Evolutionary conservation across 1,140 invertebrate genomes (phyloP).

Genomic region (Bombus impatiens): DNA sequence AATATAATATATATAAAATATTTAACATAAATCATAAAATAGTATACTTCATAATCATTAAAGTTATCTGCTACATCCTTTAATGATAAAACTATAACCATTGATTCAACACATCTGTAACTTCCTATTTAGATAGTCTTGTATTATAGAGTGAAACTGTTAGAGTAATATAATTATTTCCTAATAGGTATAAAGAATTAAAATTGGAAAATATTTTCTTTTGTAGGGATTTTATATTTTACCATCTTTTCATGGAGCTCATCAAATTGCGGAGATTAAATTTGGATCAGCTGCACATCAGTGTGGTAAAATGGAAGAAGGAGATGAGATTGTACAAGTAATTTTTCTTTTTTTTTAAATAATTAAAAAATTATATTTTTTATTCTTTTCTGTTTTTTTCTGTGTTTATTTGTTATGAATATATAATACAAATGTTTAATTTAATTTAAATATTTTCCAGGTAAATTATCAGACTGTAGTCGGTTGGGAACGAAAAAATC

Average conservation of each 20-base stretch:
- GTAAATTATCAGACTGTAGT: conserved; percentile 96
- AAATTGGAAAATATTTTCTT: conserved; percentile 4
- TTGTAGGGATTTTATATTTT: conserved; percentile 91
- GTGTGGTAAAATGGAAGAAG: conserved; percentile 94
- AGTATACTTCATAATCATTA: conserved; percentile 5
- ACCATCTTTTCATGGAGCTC: conserved; percentile 92
- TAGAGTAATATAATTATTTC: background rate
- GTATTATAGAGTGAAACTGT: background rate
- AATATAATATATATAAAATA: background rate
- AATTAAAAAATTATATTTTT: conserved; percentile 3
- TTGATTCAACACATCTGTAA: conserved; percentile 43
- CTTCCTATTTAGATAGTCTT: conserved; percentile 64
- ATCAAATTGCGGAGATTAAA: conserved; percentile 93
- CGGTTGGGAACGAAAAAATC: conserved; percentile 92
- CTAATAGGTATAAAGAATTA: conserved; percentile 10
- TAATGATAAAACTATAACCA: conserved; percentile 50
- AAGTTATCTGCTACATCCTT: conserved; percentile 51
- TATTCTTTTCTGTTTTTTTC: background rate
- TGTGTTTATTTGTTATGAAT: background rate
- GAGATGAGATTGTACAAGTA: conserved; percentile 96
- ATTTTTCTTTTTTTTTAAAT: conserved; percentile 5
- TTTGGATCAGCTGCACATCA: conserved; percentile 92
- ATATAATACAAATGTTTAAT: background rate
- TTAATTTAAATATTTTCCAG: conserved; percentile 79
- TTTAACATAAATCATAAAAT: background rate